These are phyloP conservation scores for Pelmatolapia mariae DNA, from an alignment of 2,113 vertebrate species.

Conservation along the genomic window DNA sequence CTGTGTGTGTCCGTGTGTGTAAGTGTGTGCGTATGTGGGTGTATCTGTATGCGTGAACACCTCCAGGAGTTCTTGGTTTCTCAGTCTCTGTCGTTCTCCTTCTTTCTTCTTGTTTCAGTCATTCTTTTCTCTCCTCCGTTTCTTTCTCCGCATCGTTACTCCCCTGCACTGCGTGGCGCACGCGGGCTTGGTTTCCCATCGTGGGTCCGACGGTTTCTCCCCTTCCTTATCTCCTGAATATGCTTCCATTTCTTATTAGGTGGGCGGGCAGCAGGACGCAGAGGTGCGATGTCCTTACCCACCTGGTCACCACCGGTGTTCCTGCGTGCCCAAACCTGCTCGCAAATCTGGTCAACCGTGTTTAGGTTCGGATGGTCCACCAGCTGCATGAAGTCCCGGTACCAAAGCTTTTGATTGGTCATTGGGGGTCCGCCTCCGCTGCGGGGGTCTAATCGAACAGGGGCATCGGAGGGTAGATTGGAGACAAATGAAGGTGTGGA, in stretches of 20 bases:
- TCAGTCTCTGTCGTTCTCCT: conserved; percentile 9
- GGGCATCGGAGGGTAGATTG: conserved; percentile 39
- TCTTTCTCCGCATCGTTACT: conserved; percentile 56
- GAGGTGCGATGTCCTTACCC: conserved; percentile 45
- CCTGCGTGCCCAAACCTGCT: conserved; percentile 79
- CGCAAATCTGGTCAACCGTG: conserved; percentile 81
- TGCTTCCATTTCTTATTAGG: conserved; percentile 76
- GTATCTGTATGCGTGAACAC: conserved; percentile 26
- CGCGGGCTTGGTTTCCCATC: conserved; percentile 75
- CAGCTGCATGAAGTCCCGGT: conserved; percentile 92
- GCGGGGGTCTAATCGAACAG: conserved; percentile 52
- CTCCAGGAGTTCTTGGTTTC: conserved; percentile 47
- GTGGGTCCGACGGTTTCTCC: conserved; percentile 84
- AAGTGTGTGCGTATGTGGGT: background rate
- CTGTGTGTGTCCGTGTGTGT: background rate
- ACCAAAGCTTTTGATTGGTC: conserved; percentile 84
- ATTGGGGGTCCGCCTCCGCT: conserved; percentile 24
- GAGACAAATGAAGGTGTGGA: conserved; percentile 57
- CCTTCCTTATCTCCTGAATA: conserved; percentile 76
- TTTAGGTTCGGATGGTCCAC: conserved; percentile 87
- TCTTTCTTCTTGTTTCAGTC: conserved; percentile 36
- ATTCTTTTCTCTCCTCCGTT: background rate
- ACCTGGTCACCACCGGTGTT: conserved; percentile 35
- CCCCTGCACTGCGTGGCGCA: conserved; percentile 81
- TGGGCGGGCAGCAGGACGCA: conserved; percentile 23